phyloP scores from a whole-genome alignment of 2,888 invertebrate species.

The Eugnorisma glareosa region DNA sequence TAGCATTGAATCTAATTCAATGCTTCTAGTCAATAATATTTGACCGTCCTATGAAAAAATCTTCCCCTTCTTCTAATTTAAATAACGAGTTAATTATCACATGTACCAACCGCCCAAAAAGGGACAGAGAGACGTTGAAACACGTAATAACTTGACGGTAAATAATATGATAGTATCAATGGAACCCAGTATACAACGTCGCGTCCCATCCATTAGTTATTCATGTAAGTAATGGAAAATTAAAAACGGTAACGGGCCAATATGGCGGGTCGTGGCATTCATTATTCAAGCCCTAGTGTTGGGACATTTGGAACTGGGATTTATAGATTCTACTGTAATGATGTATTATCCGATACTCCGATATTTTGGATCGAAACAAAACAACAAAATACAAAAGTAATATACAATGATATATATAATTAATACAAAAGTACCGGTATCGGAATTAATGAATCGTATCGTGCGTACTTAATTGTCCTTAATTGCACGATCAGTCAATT shows the following conservation, averaged over 20 bases:
- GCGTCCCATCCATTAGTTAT: slow-evolving; percentile 71
- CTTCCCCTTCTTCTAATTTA: neutral
- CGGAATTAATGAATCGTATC: neutral
- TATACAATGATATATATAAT: too few relatives aligned
- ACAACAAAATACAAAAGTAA: too few relatives aligned
- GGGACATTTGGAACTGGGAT: slow-evolving; percentile 75
- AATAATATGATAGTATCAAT: slow-evolving; percentile 68
- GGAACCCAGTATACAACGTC: slow-evolving; percentile 50
- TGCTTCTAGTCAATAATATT: neutral
- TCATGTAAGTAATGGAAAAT: slow-evolving; percentile 80
- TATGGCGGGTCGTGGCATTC: slow-evolving; percentile 78
- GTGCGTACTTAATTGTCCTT: neutral
- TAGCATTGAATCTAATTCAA: neutral
- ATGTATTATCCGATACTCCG: neutral
- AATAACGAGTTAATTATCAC: neutral
- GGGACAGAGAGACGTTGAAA: neutral
- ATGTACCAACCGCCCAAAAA: neutral
- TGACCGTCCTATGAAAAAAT: neutral
- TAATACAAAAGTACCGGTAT: neutral
- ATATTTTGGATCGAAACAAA: neutral
- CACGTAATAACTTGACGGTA: slow-evolving; percentile 36
- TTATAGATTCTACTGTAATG: slow-evolving; percentile 73
- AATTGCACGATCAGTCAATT: neutral
- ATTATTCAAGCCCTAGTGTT: slow-evolving; percentile 81
- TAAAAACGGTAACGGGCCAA: slow-evolving; percentile 83